Conservation (phyloP, 1,140 invertebrate species). For the Plectrocnemia conspersa region DNA sequence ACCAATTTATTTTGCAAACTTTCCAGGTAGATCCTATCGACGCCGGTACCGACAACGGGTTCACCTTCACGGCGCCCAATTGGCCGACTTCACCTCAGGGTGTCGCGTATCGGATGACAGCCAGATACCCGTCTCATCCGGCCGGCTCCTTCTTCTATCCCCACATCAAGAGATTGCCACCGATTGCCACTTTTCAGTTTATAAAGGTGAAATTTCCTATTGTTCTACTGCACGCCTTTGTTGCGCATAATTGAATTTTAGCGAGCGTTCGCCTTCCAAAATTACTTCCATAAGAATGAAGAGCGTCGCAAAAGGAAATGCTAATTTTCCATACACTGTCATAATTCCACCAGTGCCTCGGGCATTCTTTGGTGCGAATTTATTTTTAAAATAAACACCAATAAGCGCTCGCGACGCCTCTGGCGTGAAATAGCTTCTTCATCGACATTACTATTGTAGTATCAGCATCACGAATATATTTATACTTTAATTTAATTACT, state of each 20-base stretch:
- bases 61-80: slow-evolving; percentile 94
- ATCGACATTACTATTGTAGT: no score
- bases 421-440: no score
- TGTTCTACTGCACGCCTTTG: not conserved
- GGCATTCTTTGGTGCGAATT: no score
- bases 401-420: no score
- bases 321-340: no score
- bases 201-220: slow-evolving; percentile 64
- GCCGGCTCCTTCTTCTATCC: slow-evolving; percentile 94
- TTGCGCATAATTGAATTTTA: not conserved
- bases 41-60: slow-evolving; percentile 94
- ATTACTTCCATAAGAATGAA: no score
- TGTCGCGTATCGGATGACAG: slow-evolving; percentile 85
- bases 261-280: no score
- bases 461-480: no score
- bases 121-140: slow-evolving; percentile 84
- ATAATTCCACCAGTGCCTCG: no score
- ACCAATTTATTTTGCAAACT: not conserved
- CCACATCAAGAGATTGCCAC: slow-evolving; percentile 76
- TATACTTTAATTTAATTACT: no score
- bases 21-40: slow-evolving; percentile 86
- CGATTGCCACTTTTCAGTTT: slow-evolving; percentile 86
- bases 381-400: no score
- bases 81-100: slow-evolving; percentile 87
- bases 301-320: no score